Percentiles rank a stretch among this genome's conserved stretches.
These are phyloP conservation scores for Buphagus erythrorhynchus DNA, from an alignment of 2,797 vertebrate genomes.

Conservation along the genomic window DNA sequence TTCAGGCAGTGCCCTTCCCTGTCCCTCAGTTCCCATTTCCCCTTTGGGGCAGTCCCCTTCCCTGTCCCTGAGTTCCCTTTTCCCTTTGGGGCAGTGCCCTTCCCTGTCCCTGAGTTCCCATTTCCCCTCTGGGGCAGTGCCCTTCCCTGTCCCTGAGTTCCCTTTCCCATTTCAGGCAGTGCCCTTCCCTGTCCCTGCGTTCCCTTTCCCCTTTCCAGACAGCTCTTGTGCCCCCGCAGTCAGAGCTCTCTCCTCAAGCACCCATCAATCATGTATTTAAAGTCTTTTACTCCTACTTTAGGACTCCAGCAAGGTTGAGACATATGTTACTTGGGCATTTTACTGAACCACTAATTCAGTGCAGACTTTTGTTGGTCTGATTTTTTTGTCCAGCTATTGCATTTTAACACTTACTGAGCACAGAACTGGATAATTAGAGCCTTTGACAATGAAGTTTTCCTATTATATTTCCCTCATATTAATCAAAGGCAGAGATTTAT, in stretches of 20 bases:
- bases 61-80: neutral
- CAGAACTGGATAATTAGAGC: neutral
- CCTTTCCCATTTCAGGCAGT: too few species aligned
- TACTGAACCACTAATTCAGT: neutral
- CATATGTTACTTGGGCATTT: constrained; percentile 27
- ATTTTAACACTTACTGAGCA: neutral
- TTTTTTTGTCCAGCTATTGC: neutral
- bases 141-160: too few species aligned
- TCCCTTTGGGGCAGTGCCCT: neutral
- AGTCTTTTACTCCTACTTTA: neutral
- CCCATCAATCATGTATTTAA: neutral
- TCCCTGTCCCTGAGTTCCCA: too few species aligned
- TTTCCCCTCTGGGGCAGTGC: too few species aligned
- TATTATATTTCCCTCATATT: neutral
- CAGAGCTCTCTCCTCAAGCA: neutral
- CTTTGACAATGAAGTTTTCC: neutral
- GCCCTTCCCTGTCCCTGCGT: too few species aligned
- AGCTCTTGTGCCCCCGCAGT: neutral
- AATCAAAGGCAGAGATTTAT: neutral
- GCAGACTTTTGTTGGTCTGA: neutral
- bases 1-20: too few species aligned
- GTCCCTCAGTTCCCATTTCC: too few species aligned
- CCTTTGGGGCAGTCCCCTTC: too few species aligned
- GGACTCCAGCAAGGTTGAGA: constrained; percentile 23
- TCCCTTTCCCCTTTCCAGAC: neutral